Evolutionary conservation across 2,888 invertebrate species (phyloP).

Genomic region (Nephrocerus scutellatus): DNA sequence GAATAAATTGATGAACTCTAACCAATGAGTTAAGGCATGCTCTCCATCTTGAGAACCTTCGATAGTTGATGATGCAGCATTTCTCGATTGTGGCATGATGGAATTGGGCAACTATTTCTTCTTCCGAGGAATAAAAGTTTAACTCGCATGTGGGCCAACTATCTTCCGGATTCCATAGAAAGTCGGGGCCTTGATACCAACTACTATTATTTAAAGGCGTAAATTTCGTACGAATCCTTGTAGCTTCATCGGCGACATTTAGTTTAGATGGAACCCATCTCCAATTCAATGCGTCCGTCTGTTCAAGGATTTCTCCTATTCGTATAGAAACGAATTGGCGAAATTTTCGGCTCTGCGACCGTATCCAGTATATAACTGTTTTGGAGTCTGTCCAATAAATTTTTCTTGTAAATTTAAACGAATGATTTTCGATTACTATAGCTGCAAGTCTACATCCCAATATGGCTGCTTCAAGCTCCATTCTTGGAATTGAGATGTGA

Average conservation of each 20-base stretch:
- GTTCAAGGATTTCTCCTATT: slow-evolving; percentile 21
- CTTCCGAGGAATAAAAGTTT: no score
- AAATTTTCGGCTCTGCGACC: slow-evolving; percentile 21
- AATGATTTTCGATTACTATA: slow-evolving; percentile 5
- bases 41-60: no score
- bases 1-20: no score
- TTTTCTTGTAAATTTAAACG: slow-evolving; percentile 10
- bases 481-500: slow-evolving; percentile 17
- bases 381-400: slow-evolving; percentile 26
- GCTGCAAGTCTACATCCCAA: slow-evolving; percentile 15
- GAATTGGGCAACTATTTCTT: no score
- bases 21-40: no score
- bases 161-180: no score
- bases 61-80: no score
- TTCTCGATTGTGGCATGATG: no score
- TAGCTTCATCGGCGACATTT: slow-evolving; percentile 21
- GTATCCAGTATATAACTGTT: slow-evolving; percentile 23
- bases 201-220: no score
- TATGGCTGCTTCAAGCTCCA: slow-evolving; percentile 22
- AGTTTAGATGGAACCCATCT: slow-evolving; percentile 16
- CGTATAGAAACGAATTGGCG: slow-evolving; percentile 23
- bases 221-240: no score
- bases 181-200: no score
- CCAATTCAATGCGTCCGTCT: slow-evolving; percentile 11
- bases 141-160: no score